Conservation (phyloP, 2,113 vertebrate genomes). For the Festucalex cinctus region DNA sequence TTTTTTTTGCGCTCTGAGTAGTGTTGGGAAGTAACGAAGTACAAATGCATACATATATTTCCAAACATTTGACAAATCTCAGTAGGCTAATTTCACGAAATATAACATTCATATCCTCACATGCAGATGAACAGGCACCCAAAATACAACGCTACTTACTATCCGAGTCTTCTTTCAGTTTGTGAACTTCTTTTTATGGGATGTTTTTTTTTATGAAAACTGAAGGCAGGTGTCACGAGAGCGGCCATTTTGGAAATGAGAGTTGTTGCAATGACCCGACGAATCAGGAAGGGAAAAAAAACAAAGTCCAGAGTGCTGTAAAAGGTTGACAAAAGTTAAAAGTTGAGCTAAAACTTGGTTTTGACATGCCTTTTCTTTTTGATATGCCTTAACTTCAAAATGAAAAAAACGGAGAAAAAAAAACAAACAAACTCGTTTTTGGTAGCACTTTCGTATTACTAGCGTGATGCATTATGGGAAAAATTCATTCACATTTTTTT, state of each 20-base stretch:
- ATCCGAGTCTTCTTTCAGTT: not conserved
- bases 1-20: no score
- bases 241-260: not conserved
- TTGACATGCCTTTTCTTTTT: not conserved
- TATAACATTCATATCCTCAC: not conserved
- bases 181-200: not conserved
- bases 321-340: not conserved
- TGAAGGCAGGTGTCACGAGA: not conserved
- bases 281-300: no score
- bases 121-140: not conserved
- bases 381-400: not conserved
- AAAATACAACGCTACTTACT: not conserved
- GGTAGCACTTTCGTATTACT: not conserved
- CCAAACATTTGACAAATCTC: not conserved
- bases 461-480: not conserved
- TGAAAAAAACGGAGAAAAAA: no score
- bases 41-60: not conserved
- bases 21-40: not conserved
- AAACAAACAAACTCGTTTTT: no score
- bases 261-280: not conserved
- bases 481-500: not conserved
- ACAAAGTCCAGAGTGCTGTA: not conserved
- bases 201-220: not conserved
- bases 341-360: not conserved
- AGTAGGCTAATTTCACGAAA: not conserved